Evolutionary conservation across 2,888 invertebrate species (phyloP), one percentile per base, ranked within the genome.

Genomic region (Lithodes maja): DNA sequence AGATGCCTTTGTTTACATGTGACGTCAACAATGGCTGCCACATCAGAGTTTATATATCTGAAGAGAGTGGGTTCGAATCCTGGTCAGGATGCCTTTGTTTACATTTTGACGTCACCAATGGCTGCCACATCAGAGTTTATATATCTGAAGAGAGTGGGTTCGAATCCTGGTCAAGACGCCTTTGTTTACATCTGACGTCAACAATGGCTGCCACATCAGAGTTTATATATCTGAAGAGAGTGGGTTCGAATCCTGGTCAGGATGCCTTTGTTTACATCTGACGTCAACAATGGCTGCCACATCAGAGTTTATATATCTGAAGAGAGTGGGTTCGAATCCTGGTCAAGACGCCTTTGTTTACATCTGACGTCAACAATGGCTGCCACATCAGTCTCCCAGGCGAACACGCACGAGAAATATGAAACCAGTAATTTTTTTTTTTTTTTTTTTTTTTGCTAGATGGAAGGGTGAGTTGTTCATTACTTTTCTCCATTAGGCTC

Each of bases 101-200:
- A 71, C 71, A 3, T 71, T 3, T 71, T n/a, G 71, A 71, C 71
- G 71, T 71, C 71, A 71, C 17, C 2, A 17, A 71, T 55, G 55
- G 55, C 55, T 9, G 55, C 55, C 55, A 3, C 9, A 9, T 55
- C n/a, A n/a, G n/a, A n/a, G 71, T 71, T 71, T 71, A 71, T 71
- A 17, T 71, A n/a, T 9, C 12, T 17, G 71, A n/a, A 55, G 3
- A 5, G 55, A 55, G 55, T 55, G 9, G 55, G n/a, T 61, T 1
- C 15, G 61, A 12, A 61, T 15, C 61, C 61, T n/a, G 71, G 71
- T 9, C 55, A 55, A 3, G 55, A 9, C 3, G 55, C 5, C 55
- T 71, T 71, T 71, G 71, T 71, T 71, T 71, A 71, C 71, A 3
- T 71, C 15, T 71, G 71, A 71, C 71, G 71, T 71, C 71, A 71